Evolutionary conservation across 30 jellyfish, hydroid and myxozoan genomes (phyloP), one percentile per base, ranked within the genome.

Genomic region (Phacellophora camtschatica): DNA sequence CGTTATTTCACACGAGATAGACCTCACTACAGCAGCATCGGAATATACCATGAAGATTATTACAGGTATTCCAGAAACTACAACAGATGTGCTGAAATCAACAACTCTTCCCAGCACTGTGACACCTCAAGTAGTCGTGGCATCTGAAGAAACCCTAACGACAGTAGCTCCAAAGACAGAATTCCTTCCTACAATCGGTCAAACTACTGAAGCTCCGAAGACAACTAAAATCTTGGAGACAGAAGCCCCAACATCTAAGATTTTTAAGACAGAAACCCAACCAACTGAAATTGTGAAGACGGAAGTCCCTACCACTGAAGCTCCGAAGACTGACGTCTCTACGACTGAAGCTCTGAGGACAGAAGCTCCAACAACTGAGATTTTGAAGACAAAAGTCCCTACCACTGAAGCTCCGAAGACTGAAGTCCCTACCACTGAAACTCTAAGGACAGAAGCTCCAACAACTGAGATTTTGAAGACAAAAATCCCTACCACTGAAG

Each of bases 301-400:
- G 48, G 48, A 69, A 31, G 51, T 35, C 39, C 39, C 54, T 0
- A 69, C 80, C 18, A 66, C 80, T 33, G 80, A 8, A 8, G 65
- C 55, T 18, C 39, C 29, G 19, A 12, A 37, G 20, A 46, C 61
- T 28, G 67, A 68, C 42, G 25, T 41, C 73, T 45, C 71, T 56
- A 22, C 71, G 43, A 15, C 28, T 6, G 28, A 56, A 28, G 55
- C 20, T 0, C 0, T 3, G 0, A 28, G 20, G 27, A 46, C 61
- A 28, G 61, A 46, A 12, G 8, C 61, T 0, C 28, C 20, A 12
- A 46, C 4, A 11, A 46, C 61, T 3, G 3, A 6, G 61, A 1
- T 28, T 10, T 29, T 0, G 61, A 46, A 46, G 61, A 23, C 29
- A 46, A 23, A 13, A 4, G n/a, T 46, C 5, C 11, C 1, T 23